A percentile compares a stretch with the other conserved stretches of the same genome.
phyloP scores from a whole-genome alignment of 2,888 invertebrate genomes.

The Zele albiditarsus region DNA sequence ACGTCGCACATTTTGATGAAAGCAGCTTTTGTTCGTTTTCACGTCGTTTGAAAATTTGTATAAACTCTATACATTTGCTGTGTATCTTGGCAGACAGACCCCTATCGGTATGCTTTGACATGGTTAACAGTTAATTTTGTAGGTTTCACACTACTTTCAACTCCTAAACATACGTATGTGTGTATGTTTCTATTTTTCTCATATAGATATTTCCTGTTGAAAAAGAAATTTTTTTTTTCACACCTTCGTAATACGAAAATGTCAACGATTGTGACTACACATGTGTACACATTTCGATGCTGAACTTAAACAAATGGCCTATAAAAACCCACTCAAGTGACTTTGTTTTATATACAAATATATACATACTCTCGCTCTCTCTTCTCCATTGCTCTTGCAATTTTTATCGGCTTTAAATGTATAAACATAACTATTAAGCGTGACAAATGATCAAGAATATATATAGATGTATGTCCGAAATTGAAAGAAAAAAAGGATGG shows the following conservation, averaged over 20 bases:
- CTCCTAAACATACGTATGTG: slow-evolving; percentile 1
- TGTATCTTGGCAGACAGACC: slow-evolving; percentile 39
- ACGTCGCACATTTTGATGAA: slow-evolving; percentile 25
- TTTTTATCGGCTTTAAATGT: background rate
- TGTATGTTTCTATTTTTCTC: slow-evolving; percentile 26
- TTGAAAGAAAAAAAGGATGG: background rate
- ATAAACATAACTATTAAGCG: background rate
- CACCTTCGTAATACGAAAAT: background rate
- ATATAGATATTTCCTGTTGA: background rate
- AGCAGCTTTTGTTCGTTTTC: slow-evolving; percentile 40
- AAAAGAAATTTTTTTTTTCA: background rate
- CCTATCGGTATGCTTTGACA: slow-evolving; percentile 40
- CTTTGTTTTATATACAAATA: background rate
- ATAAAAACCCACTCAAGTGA: background rate
- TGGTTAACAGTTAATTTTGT: slow-evolving; percentile 45
- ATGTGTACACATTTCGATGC: background rate
- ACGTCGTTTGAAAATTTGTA: slow-evolving; percentile 37
- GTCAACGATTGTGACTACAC: background rate
- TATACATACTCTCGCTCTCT: background rate
- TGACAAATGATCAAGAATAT: slow-evolving; percentile 11
- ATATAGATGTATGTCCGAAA: background rate
- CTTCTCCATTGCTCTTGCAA: background rate
- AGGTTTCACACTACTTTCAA: background rate
- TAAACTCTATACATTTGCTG: slow-evolving; percentile 23
- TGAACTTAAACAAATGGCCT: background rate